Conservation (phyloP, 37 sponge, comb jelly and placozoan species). For the Aphrocallistes beatrix region DNA sequence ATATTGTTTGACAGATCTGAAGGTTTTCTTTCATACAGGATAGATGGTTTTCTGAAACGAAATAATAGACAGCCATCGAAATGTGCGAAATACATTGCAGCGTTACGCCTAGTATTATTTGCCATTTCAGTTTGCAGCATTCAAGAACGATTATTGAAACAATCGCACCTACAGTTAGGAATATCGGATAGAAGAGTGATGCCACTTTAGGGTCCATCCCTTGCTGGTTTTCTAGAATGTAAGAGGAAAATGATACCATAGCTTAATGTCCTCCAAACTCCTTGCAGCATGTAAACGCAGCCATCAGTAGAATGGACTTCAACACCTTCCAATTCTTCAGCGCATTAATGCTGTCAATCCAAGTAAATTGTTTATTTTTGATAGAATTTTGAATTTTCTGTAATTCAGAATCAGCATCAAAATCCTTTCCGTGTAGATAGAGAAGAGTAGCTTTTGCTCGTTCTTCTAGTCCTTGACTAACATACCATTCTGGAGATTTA, state of each 20-base stretch:
- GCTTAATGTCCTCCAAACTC: conserved; percentile 14
- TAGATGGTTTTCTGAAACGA: not conserved
- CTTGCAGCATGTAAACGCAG: not conserved
- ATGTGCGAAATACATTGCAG: not conserved
- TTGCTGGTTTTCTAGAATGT: not conserved
- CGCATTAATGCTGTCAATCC: not conserved
- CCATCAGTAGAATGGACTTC: not conserved
- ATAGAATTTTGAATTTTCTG: not conserved
- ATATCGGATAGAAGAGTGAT: conserved; percentile 19
- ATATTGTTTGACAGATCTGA: not conserved
- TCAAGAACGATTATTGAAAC: not conserved
- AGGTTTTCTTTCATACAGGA: not conserved
- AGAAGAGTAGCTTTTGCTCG: not conserved
- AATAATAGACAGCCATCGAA: not conserved
- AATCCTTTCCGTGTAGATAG: not conserved
- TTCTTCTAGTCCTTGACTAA: not conserved
- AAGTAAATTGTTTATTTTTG: not conserved
- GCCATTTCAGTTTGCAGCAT: not conserved
- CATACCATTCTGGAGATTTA: not conserved
- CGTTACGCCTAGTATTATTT: not conserved
- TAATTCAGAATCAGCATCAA: conserved; percentile 9
- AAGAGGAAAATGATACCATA: conserved; percentile 2
- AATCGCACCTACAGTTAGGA: not conserved
- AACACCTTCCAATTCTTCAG: conserved; percentile 9
- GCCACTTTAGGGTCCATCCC: conserved; percentile 4